Evolutionary conservation across 2,797 vertebrate genomes (phyloP).

Genomic region (Intellagama lesueurii): DNA sequence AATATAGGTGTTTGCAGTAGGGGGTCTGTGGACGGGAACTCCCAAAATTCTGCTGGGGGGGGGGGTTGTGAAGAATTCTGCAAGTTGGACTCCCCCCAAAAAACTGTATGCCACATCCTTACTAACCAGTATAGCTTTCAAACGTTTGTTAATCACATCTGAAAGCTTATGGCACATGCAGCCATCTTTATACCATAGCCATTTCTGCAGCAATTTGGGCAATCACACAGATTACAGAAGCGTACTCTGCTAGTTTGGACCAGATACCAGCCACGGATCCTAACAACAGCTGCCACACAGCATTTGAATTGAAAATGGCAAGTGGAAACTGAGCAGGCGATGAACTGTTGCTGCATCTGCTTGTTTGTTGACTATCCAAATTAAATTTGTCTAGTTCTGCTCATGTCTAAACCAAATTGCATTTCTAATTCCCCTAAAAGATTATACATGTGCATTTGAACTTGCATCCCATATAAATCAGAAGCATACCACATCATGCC

Average conservation of each 20-base stretch:
- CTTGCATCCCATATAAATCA: constrained; percentile 51
- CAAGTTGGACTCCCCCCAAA: too few species aligned
- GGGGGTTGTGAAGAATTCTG: too few species aligned
- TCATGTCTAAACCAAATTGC: constrained; percentile 55
- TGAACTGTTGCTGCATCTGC: constrained; percentile 38
- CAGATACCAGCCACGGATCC: constrained; percentile 36
- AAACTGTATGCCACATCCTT: too few species aligned
- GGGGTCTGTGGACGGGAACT: too few species aligned
- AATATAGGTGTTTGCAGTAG: too few species aligned
- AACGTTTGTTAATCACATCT: background rate
- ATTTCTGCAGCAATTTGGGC: background rate
- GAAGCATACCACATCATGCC: constrained; percentile 26
- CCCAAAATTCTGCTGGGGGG: too few species aligned
- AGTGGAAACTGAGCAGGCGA: constrained; percentile 49
- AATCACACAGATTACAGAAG: background rate
- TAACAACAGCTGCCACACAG: constrained; percentile 17
- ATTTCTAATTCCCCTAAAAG: constrained; percentile 52
- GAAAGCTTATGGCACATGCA: background rate
- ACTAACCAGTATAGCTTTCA: background rate
- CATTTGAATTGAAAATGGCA: constrained; percentile 56
- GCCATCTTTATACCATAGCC: background rate
- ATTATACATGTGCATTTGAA: constrained; percentile 57
- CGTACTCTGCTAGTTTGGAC: constrained; percentile 31
- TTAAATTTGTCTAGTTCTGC: constrained; percentile 60
- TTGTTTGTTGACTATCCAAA: constrained; percentile 53